phyloP scores from a whole-genome alignment of 53 echinoderm and acorn worm genomes.

The Pentamera pediparva region DNA sequence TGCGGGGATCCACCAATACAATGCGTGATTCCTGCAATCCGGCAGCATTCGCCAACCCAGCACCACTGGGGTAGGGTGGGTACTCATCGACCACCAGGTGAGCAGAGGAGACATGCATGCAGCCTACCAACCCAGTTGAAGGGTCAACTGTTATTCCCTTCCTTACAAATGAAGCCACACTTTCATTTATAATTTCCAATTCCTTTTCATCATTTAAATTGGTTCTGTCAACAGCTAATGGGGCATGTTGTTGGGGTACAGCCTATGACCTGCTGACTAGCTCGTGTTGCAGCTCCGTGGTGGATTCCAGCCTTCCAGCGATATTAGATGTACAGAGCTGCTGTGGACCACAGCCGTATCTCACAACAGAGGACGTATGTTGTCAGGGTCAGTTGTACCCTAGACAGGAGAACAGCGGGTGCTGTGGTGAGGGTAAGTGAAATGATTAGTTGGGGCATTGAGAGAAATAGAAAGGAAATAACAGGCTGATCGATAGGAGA shows the following conservation, averaged over 20 bases:
- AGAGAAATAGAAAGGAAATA: too few relatives aligned
- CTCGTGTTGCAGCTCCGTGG: conserved; percentile 53
- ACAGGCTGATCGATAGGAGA: too few relatives aligned
- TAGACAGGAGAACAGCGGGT: conserved; percentile 34
- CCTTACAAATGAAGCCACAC: too few relatives aligned
- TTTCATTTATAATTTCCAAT: too few relatives aligned
- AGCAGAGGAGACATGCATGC: neutral
- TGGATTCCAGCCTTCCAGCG: conserved; percentile 47
- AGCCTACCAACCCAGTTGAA: neutral
- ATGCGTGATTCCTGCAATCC: too few relatives aligned
- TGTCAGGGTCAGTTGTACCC: conserved; percentile 55
- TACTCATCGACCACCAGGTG: too few relatives aligned
- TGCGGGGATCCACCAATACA: too few relatives aligned
- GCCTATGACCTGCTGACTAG: conserved; percentile 45
- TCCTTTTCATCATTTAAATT: too few relatives aligned
- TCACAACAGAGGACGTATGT: conserved; percentile 64
- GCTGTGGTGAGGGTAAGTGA: conserved; percentile 63
- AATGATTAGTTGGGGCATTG: too few relatives aligned
- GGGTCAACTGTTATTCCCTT: too few relatives aligned
- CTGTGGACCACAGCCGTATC: conserved; percentile 51
- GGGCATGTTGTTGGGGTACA: conserved; percentile 32
- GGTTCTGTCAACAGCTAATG: conserved; percentile 48
- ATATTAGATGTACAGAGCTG: conserved; percentile 47
- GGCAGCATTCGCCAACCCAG: too few relatives aligned
- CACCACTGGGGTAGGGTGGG: too few relatives aligned